Base-by-base conservation (phyloP, 2,113 vertebrate genomes). In the Myiozetetes cayanensis region DNA sequence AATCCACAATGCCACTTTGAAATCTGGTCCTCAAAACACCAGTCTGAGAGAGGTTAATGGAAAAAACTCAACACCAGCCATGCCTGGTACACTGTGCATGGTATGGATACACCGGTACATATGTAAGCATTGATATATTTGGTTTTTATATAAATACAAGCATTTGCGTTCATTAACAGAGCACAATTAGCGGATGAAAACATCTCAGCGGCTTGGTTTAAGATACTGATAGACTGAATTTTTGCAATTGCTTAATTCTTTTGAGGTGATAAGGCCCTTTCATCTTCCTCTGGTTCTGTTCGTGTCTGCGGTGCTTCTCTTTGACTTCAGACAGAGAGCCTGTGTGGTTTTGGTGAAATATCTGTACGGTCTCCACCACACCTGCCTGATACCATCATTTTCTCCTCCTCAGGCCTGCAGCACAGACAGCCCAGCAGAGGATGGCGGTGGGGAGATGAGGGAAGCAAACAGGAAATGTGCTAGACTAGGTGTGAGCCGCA, bases 391-490 rank as follows among this genome's bases (percentile, higher is more conserved):
- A 95, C 0, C 24, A 90, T 95, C 94, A 94, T 86, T n/a, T 47
- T 58, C 74, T 90, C 44, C 87, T 91, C 73, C 78, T 93, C 12
- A 8, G n/a, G 81, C 62, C 77, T 46, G 53, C 76, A 81, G 90
- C 87, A 76, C 2, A 91, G 93, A 44, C 70, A 75, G 62, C 56
- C 81, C 37, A 39, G 78, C 74, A 82, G 91, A 95, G 93, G 61
- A 67, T 24, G 87, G 84, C 49, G 65, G 62, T 35, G 92, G 23
- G 85, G 91, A 93, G 91, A 81, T 65, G 80, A 78, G 89, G 94
- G 90, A 87, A 91, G 90, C 83, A 96, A 96, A 97, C 94, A 94
- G 96, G 97, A 97, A 97, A 94, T 8, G 79, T 94, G 96, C 91
- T 59, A 94, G 96, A 95, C 86, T 47, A 58, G 96, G 78, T 68